Evolutionary conservation across 35 echinoderm and acorn worm genomes (phyloP).

Genomic region (Amphiura filiformis): DNA sequence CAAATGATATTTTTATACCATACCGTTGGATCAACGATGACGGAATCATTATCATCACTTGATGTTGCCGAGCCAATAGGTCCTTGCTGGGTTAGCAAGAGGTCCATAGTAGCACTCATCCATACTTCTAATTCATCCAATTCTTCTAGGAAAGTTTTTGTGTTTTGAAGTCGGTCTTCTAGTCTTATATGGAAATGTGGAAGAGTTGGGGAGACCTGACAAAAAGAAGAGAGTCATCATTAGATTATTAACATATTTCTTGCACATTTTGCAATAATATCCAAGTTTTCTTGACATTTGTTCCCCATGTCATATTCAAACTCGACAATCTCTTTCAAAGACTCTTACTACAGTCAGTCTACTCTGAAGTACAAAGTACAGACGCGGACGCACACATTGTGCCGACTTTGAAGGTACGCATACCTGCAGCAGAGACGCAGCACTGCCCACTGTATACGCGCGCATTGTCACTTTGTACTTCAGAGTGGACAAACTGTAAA

Average conservation of each 20-base stretch:
- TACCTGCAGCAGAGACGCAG: too few relatives aligned
- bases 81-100: constrained; percentile 65
- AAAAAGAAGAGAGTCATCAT: not conserved
- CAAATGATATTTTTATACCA: not conserved
- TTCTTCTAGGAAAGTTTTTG: constrained; percentile 56
- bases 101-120: constrained; percentile 71
- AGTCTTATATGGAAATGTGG: constrained; percentile 57
- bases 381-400: too few relatives aligned
- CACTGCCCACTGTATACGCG: too few relatives aligned
- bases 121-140: constrained; percentile 57
- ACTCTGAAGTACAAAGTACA: too few relatives aligned
- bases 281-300: too few relatives aligned
- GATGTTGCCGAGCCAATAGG: constrained; percentile 63
- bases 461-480: too few relatives aligned
- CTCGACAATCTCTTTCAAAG: too few relatives aligned
- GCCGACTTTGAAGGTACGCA: too few relatives aligned
- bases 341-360: too few relatives aligned
- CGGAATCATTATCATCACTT: constrained; percentile 69
- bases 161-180: constrained; percentile 60
- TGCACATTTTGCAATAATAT: too few relatives aligned
- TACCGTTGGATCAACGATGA: constrained; percentile 78
- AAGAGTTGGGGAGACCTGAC: constrained; percentile 49
- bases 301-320: too few relatives aligned
- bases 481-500: too few relatives aligned
- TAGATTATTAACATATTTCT: not conserved